A percentile compares a stretch with the other conserved stretches of the same genome.
phyloP scores from a whole-genome alignment of 2,797 vertebrate species.

The Silurus lanzhouensis region DNA sequence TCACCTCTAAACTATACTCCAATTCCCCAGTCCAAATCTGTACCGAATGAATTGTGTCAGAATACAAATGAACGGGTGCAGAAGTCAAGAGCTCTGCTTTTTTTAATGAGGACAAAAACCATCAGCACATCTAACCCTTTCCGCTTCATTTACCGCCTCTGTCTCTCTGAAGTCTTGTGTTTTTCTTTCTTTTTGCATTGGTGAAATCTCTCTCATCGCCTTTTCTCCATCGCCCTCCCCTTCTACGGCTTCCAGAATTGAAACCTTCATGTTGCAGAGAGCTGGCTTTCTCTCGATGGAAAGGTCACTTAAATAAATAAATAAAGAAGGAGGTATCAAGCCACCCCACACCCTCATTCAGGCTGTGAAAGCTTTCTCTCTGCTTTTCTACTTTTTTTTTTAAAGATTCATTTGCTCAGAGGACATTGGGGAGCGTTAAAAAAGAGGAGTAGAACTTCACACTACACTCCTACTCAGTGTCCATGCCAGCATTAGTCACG shows the following conservation, averaged over 20 bases:
- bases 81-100: slow-evolving; percentile 71
- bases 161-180: slow-evolving; percentile 63
- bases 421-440: slow-evolving; percentile 63
- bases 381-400: slow-evolving; percentile 32
- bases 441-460: slow-evolving; percentile 69
- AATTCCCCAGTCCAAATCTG: slow-evolving; percentile 71
- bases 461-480: slow-evolving; percentile 73
- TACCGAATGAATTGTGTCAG: slow-evolving; percentile 63
- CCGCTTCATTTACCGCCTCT: slow-evolving; percentile 72
- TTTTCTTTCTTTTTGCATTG: slow-evolving; percentile 4
- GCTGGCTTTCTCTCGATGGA: slow-evolving; percentile 65
- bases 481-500: slow-evolving; percentile 65
- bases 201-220: slow-evolving; percentile 21
- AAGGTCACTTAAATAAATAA: slow-evolving; percentile 80
- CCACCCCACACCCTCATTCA: slow-evolving; percentile 69
- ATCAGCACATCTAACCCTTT: slow-evolving; percentile 76
- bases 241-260: slow-evolving; percentile 65
- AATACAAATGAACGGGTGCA: slow-evolving; percentile 73
- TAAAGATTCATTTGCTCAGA: slow-evolving; percentile 71
- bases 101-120: slow-evolving; percentile 81
- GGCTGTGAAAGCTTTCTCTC: slow-evolving; percentile 63
- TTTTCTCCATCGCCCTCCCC: slow-evolving; percentile 56
- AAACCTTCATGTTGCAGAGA: slow-evolving; percentile 72
- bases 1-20: slow-evolving; percentile 65
- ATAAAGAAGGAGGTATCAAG: slow-evolving; percentile 67